Percentiles rank a stretch among this genome's conserved stretches.
phyloP scores from a whole-genome alignment of 2,888 invertebrate genomes.

The Malthinus seriepunctatus region DNA sequence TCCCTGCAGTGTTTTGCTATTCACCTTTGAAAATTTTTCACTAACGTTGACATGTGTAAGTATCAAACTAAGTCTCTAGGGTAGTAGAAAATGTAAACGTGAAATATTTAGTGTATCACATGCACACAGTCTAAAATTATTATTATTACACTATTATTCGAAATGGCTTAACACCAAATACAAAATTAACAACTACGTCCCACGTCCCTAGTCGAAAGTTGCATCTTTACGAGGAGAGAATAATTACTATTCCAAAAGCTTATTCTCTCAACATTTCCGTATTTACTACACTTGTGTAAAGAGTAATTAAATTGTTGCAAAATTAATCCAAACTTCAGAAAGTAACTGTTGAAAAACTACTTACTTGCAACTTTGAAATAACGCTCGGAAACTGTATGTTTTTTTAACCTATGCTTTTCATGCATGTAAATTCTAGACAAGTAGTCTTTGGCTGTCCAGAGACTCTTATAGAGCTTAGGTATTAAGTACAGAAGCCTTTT shows the following conservation, averaged over 20 bases:
- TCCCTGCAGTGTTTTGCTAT: slow-evolving; percentile 1
- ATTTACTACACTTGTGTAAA: too few species aligned
- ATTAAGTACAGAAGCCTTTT: too few species aligned
- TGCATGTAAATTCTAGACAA: too few species aligned
- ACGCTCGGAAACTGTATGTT: background rate
- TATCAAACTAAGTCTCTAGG: slow-evolving; percentile 4
- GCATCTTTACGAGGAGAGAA: slow-evolving; percentile 23
- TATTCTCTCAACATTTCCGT: slow-evolving; percentile 8
- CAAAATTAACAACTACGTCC: slow-evolving; percentile 24
- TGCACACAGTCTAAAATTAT: slow-evolving; percentile 12
- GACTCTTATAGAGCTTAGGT: too few species aligned
- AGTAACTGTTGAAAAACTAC: too few species aligned
- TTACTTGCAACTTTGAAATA: too few species aligned
- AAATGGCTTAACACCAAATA: slow-evolving; percentile 16
- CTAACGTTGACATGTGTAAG: background rate
- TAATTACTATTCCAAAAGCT: slow-evolving; percentile 23
- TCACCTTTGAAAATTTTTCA: slow-evolving; percentile 4
- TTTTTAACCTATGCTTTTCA: background rate
- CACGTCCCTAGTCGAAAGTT: slow-evolving; percentile 4
- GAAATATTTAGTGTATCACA: slow-evolving; percentile 14
- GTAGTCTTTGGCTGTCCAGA: too few species aligned
- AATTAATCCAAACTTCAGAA: too few species aligned
- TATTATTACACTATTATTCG: slow-evolving; percentile 18
- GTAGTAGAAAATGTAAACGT: slow-evolving; percentile 7
- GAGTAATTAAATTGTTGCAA: too few species aligned